Base-by-base conservation (phyloP, 2,113 vertebrate species). In the Chionodraco myersi region DNA sequence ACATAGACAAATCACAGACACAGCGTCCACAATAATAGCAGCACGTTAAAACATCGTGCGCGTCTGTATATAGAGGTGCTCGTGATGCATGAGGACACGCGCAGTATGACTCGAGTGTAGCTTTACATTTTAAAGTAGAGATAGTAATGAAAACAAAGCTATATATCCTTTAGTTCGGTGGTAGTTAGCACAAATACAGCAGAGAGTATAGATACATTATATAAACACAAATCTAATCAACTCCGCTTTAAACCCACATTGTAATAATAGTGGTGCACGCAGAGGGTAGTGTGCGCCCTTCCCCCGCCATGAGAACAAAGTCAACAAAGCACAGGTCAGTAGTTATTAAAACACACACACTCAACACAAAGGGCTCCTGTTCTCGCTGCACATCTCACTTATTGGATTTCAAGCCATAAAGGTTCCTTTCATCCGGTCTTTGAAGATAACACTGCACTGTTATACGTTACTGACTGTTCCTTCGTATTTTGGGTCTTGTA, bases 1-100 rank as follows among this genome's bases (percentile, higher is more conserved):
- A 56, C 34, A 54, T 41, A 30, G 57, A 77, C 83, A 59, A 44
- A 75, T 61, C 44, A 64, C 62, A 45, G 64, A 47, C 78, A 26
- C 36, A 45, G 52, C 1, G 23, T 14, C 14, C 72, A 74, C 60
- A 80, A 44, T 56, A 74, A 86, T 21, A 84, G 72, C 34, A 23
- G 12, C 67, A 67, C 72, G 71, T 86, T 78, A 79, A 83, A 73
- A 79, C 78, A 21, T 14, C 2, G n/a, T 34, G 48, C 12, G 23
- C 71, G 34, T 56, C 49, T 51, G 36, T 77, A 56, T 58, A 77
- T 14, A 41, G 30, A 41, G 80, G 77, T 21, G 36, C 69, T 21
- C 58, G 56, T 48, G 53, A 67, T 23, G 26, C 67, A 48, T 4
- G 2, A n/a, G 41, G 36, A 66, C 54, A 34, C 54, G 14, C 15